Base-by-base conservation (phyloP, 2,797 vertebrate species). In the Tauraco hartlaubi region DNA sequence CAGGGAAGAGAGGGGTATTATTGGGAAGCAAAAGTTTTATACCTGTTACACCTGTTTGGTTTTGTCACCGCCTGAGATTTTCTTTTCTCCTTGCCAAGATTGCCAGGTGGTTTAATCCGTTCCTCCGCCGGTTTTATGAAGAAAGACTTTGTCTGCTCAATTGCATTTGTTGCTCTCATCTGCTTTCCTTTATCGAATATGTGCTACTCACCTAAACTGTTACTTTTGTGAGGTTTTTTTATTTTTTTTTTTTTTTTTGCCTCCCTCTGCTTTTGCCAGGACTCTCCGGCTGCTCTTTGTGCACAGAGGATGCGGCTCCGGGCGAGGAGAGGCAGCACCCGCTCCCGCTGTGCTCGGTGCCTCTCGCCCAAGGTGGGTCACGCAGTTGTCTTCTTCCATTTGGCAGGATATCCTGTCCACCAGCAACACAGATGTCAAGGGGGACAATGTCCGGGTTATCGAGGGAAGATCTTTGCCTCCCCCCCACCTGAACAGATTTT, bases 41-140 rank as follows among this genome's bases (percentile, higher is more conserved):
- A 99, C 98, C 99, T 99, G 99, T 97, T 96, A 96, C 99, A 99
- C 99, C 99, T 99, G 99, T 98, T 99, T 94, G 91, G 95, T 97
- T 98, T 97, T 97, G 96, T 99, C 99, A 99, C 95, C 3, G 96
- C 90, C 83, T 95, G 90, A 96, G 97, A 96, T 97, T 97, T 97
- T 94, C 77, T 95, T 96, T 90, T 95, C 87, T 93, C 28, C 77
- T 7, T 98, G 97, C 98, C 98, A 98, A 97, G 96, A 96, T 91
- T 92, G 98, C 98, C 99, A 99, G 98, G 98, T 99, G 99, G 97
- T 98, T 98, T 98, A 98, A 99, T 98, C 98, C 98, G 90, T 97
- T 96, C 80, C 96, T 98, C 94, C 76, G 96, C 93, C 6, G 93
- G 90, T 90, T 97, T 97, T 91, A 97, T 98, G 96, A 98, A 98